A percentile compares a stretch with the other conserved stretches of the same genome.
Evolutionary conservation across 92 coral and sea anemone species (phyloP).

Genomic region (Zoanthus sansibaricus): DNA sequence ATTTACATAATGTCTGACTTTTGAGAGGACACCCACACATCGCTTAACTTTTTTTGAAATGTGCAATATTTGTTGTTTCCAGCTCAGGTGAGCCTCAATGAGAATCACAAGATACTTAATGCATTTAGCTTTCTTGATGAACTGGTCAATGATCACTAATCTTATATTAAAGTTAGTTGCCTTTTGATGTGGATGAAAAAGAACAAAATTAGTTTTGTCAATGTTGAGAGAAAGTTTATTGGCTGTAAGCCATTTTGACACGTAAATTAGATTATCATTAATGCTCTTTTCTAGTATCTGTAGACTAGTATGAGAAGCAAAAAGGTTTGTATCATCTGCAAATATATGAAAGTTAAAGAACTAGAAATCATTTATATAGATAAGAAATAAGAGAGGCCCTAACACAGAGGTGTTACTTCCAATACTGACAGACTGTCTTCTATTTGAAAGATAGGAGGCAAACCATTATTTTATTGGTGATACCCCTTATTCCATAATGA

Average conservation of each 20-base stretch:
- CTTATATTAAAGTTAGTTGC: not conserved
- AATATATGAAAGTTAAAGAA: slow-evolving; percentile 18
- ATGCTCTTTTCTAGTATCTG: slow-evolving; percentile 12
- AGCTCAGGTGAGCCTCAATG: slow-evolving; percentile 3
- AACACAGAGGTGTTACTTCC: not conserved
- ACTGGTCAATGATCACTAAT: slow-evolving; percentile 17
- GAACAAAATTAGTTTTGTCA: no score
- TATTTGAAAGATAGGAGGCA: slow-evolving; percentile 47
- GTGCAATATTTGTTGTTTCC: slow-evolving; percentile 26
- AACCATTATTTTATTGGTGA: slow-evolving; percentile 44
- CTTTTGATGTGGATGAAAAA: no score
- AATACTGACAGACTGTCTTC: slow-evolving; percentile 32
- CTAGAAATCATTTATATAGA: slow-evolving; percentile 22
- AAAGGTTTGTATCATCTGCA: slow-evolving; percentile 20
- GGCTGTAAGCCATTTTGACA: slow-evolving; percentile 19
- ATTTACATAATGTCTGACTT: slow-evolving; percentile 5
- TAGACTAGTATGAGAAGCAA: slow-evolving; percentile 23
- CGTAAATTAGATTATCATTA: slow-evolving; percentile 18
- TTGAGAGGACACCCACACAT: slow-evolving; percentile 14
- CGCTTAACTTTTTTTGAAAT: slow-evolving; percentile 20
- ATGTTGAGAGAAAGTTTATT: not conserved
- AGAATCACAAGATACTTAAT: not conserved
- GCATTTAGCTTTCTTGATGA: slow-evolving; percentile 21
- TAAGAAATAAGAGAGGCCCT: not conserved
- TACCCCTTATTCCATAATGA: slow-evolving; percentile 52